Percentiles rank a stretch among this genome's conserved stretches.
phyloP scores from a whole-genome alignment of 2,888 invertebrate species.

The Melolontha melolontha region DNA sequence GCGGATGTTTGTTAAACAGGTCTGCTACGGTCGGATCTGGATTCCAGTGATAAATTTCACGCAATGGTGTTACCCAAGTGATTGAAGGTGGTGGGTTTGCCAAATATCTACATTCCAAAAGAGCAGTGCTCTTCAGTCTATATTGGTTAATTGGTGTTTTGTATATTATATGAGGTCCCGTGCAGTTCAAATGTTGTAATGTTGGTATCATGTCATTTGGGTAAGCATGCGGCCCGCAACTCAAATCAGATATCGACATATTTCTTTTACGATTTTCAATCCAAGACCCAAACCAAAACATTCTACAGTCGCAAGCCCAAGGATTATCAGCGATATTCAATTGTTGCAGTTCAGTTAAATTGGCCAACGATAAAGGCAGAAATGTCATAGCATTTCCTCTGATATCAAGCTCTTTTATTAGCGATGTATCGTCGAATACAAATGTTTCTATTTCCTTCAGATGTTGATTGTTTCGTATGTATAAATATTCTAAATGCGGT shows the following conservation, averaged over 20 bases:
- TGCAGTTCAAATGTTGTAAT: slow-evolving; percentile 79
- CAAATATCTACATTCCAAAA: slow-evolving; percentile 81
- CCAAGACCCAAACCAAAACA: slow-evolving; percentile 82
- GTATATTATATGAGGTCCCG: slow-evolving; percentile 71
- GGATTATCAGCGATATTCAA: slow-evolving; percentile 80
- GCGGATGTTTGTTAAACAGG: slow-evolving; percentile 76
- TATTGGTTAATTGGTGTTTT: slow-evolving; percentile 75
- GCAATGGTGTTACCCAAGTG: slow-evolving; percentile 86
- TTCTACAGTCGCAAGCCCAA: slow-evolving; percentile 89
- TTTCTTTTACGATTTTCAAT: slow-evolving; percentile 69
- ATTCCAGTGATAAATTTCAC: slow-evolving; percentile 81
- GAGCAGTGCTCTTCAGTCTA: slow-evolving; percentile 74
- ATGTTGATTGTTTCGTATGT: slow-evolving; percentile 72
- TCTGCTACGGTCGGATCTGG: slow-evolving; percentile 77
- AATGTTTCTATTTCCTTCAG: slow-evolving; percentile 74
- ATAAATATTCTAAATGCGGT: slow-evolving; percentile 69
- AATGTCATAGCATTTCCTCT: slow-evolving; percentile 78
- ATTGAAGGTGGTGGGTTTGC: slow-evolving; percentile 85
- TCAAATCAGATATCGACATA: slow-evolving; percentile 69
- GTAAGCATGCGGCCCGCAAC: slow-evolving; percentile 74
- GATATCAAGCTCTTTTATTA: slow-evolving; percentile 75
- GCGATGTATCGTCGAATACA: slow-evolving; percentile 72
- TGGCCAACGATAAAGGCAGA: slow-evolving; percentile 77
- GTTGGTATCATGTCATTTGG: slow-evolving; percentile 78
- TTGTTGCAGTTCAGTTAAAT: slow-evolving; percentile 72